Evolutionary conservation across 2,113 vertebrate species (phyloP).

Genomic region (Petroica traversi): DNA sequence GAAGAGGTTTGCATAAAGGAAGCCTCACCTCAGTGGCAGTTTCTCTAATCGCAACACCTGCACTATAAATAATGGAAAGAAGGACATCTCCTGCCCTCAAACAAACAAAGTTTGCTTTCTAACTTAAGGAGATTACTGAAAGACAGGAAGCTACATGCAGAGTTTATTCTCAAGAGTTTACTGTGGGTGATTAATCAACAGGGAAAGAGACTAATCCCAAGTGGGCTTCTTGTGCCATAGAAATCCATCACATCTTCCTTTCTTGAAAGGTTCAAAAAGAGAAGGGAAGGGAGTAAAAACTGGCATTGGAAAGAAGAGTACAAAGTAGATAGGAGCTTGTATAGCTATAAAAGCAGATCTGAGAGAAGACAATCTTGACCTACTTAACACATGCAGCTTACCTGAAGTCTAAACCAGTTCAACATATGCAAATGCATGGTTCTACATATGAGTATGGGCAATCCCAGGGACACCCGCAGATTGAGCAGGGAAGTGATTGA

Average conservation of each 20-base stretch:
- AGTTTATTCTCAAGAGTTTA: neutral
- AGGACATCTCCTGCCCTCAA: neutral
- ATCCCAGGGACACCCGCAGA: neutral
- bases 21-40: constrained; percentile 3
- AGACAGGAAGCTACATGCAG: neutral
- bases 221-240: neutral
- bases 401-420: neutral
- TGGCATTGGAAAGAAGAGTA: neutral
- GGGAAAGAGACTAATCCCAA: neutral
- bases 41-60: neutral
- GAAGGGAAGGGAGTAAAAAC: neutral
- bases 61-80: constrained; percentile 7
- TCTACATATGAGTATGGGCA: rapidly evolving
- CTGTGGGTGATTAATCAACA: neutral
- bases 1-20: constrained; percentile 44
- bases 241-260: neutral
- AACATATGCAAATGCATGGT: neutral
- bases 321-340: neutral
- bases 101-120: neutral
- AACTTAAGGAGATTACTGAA: neutral
- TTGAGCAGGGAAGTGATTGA: neutral
- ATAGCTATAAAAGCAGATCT: neutral
- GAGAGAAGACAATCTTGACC: neutral
- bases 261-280: neutral
- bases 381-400: neutral